Evolutionary conservation across 2,797 vertebrate genomes (phyloP).

Genomic region (Anas capensis): DNA sequence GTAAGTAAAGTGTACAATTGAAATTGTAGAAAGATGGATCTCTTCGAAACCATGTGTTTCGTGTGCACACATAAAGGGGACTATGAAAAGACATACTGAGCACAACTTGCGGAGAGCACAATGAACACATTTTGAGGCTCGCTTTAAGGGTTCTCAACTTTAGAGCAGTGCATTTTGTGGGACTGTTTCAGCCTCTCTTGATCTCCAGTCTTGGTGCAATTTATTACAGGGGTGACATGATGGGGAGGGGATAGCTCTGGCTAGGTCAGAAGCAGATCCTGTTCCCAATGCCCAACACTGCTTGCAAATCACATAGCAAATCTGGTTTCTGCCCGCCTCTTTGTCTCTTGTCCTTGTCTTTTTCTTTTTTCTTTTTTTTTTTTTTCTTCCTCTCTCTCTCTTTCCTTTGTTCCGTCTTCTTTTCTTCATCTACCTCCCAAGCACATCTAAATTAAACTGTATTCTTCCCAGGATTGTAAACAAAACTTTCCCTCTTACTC

Average conservation of each 20-base stretch:
- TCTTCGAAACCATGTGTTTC: background rate
- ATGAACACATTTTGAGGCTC: background rate
- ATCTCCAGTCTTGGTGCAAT: background rate
- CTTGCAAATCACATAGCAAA: rapidly evolving
- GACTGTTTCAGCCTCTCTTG: background rate
- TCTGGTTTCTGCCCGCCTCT: background rate
- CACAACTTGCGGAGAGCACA: rapidly evolving
- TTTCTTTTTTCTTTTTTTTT: no score
- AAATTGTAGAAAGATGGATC: background rate
- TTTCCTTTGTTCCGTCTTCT: background rate
- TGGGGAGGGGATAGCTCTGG: background rate
- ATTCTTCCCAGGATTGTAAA: background rate
- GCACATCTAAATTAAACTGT: background rate
- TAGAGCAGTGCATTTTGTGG: background rate
- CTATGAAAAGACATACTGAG: background rate
- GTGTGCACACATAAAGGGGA: background rate
- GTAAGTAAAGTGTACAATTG: no score
- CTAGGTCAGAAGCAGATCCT: background rate
- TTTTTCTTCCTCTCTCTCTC: background rate
- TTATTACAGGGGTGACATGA: background rate
- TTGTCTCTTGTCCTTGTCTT: background rate
- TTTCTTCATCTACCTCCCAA: background rate
- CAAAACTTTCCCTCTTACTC: background rate
- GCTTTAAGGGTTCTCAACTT: background rate
- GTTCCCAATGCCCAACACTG: background rate